These are phyloP conservation scores for Falco concolor DNA, from an alignment of 2,797 vertebrate species.

Conservation along the genomic window DNA sequence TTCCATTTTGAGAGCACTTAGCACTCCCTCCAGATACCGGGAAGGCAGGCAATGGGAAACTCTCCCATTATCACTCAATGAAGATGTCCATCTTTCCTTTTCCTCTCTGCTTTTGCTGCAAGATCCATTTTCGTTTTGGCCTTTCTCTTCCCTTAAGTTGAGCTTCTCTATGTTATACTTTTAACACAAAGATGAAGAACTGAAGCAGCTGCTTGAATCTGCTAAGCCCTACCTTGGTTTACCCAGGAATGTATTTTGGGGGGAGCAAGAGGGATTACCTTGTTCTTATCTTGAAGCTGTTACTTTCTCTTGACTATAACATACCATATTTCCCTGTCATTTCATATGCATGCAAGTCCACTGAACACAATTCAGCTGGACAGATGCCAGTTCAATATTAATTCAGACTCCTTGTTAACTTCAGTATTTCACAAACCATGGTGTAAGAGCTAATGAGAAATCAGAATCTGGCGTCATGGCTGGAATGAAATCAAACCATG, in stretches of 20 bases:
- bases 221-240: neutral
- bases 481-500: conserved; percentile 70
- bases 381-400: conserved; percentile 77
- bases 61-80: neutral
- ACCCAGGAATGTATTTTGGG: neutral
- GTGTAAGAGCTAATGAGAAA: conserved; percentile 84
- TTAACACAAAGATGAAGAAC: neutral
- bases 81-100: neutral
- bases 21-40: neutral
- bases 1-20: neutral
- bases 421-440: conserved; percentile 73
- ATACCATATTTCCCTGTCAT: neutral
- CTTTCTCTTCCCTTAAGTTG: neutral
- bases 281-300: neutral
- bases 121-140: neutral
- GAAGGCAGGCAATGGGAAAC: neutral
- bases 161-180: neutral
- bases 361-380: conserved; percentile 63
- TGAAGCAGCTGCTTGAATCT: neutral
- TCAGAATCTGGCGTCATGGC: conserved; percentile 75
- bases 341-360: conserved; percentile 58
- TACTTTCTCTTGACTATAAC: neutral
- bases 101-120: neutral
- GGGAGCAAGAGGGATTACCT: neutral
- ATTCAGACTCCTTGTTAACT: conserved; percentile 82